Evolutionary conservation across 2,797 vertebrate species (phyloP), one percentile per base, ranked within the genome.

Genomic region (Liasis olivaceus): DNA sequence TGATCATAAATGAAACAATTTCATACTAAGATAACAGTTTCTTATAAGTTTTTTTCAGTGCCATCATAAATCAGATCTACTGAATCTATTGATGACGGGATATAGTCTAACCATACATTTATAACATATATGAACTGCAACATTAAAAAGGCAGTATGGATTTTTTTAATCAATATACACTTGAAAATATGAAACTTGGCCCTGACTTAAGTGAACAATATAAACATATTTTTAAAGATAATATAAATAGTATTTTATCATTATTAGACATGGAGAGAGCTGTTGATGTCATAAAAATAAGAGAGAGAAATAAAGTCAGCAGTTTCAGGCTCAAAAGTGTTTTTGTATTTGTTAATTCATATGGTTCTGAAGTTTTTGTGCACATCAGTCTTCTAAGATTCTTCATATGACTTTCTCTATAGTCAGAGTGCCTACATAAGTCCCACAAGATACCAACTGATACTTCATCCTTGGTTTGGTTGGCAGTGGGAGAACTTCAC

Each of bases 311-410:
- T n/a, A 11, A 2, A 66, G 8, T 17, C 36, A 89, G 42, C 42
- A 77, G 93, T 84, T 93, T 93, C 90, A 85, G 91, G 26, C 60
- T 77, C 87, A 89, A 95, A 94, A 92, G 4, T 1, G n/a, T 14
- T 89, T 91, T 84, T 5, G 64, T 89, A 28, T 96, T 96, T 93
- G 91, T 94, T 93, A 93, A 89, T 62, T 36, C 0, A 85, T 95
- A 95, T 91, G 3, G 6, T 63, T 94, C 24, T 62, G 62, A 91
- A 93, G 28, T 6, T 15, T 86, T 58, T 20, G 56, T 92, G n/a
- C 86, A 59, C 51, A 81, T 17, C 51, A 87, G 90, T 56, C 4
- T 0, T 4, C 4, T 63, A 51, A 90, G 51, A 6, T 63, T 86
- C 62, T 17, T 64, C 51, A 26, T 7, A 17, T 91, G 72, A n/a